Base-by-base conservation (phyloP, 2,113 vertebrate genomes). In the Barnardius zonarius region DNA sequence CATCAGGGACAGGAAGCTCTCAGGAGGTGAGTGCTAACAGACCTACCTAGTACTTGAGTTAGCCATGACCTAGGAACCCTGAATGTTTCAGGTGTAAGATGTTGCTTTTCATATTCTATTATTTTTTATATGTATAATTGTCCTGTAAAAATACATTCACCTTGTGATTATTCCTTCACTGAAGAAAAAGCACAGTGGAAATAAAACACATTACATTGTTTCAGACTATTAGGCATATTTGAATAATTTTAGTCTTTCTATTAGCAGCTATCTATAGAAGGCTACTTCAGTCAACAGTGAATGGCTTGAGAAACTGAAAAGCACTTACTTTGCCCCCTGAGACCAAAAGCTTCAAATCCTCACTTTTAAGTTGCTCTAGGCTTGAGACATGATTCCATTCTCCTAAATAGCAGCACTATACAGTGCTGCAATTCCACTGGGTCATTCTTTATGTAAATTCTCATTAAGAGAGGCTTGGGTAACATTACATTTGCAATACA, bases 401-500 rank as follows among this genome's bases (percentile, higher is more conserved):
- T 96, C 57, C 78, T 83, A 39, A 96, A 91, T 17, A 14, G 91
- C 86, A 86, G 88, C 74, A 64, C 59, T 81, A 86, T 41, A 48
- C 67, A 74, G 41, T 91, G 62, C 86, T 89, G 84, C 80, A 91
- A 95, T 95, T 89, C 96, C 91, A 85, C 78, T 67, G 95, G 91
- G 91, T 96, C 92, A 96, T 97, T 91, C 92, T 77, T 87, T 90
- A 97, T 93, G 95, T 68, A 97, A 95, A 96, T 96, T 87, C 86
- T 95, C 95, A 54, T 96, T 91, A 96, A 70, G 94, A 67, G 86
- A 85, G 84, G 74, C 83, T 66, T 80, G 96, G 92, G 86, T 94
- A 88, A 67, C 86, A 85, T 95, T 95, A 93, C 91, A 95, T 90
- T 85, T 95, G 92, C 95, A 95, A 43, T 83, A 83, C 69, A 73